Percentiles rank a stretch among this genome's conserved stretches.
phyloP scores from a whole-genome alignment of 2,888 invertebrate genomes.

The Diarsia brunnea region DNA sequence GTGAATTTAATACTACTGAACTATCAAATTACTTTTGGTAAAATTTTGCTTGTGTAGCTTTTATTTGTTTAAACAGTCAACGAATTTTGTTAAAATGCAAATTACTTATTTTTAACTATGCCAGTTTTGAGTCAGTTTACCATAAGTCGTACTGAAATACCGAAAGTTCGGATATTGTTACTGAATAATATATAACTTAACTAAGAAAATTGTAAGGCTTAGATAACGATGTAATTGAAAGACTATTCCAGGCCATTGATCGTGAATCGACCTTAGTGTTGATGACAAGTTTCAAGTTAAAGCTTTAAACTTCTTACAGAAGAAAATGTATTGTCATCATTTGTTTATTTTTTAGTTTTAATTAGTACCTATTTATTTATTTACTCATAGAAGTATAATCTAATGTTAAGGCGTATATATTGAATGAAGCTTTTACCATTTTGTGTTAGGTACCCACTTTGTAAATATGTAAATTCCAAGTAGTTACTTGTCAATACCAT shows the following conservation, averaged over 20 bases:
- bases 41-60: slow-evolving; percentile 19
- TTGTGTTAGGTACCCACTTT: slow-evolving; percentile 80
- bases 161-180: not conserved
- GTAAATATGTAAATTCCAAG: slow-evolving; percentile 90
- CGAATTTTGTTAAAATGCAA: slow-evolving; percentile 13
- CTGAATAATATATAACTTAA: not conserved
- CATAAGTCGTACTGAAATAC: slow-evolving; percentile 11
- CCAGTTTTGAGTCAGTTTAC: not conserved
- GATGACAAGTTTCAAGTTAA: slow-evolving; percentile 63
- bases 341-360: slow-evolving; percentile 68
- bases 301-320: slow-evolving; percentile 71
- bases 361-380: slow-evolving; percentile 82
- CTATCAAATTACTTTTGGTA: slow-evolving; percentile 30
- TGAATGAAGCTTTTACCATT: slow-evolving; percentile 84
- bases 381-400: slow-evolving; percentile 76
- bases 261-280: slow-evolving; percentile 26
- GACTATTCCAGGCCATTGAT: slow-evolving; percentile 44
- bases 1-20: slow-evolving; percentile 42
- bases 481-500: slow-evolving; percentile 88
- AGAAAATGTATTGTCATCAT: slow-evolving; percentile 69
- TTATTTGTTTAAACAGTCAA: slow-evolving; percentile 28
- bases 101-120: slow-evolving; percentile 4
- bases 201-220: slow-evolving; percentile 20
- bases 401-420: slow-evolving; percentile 63
- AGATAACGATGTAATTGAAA: slow-evolving; percentile 29